Percentiles rank a stretch among this genome's conserved stretches.
Conservation (phyloP, 2,888 invertebrate species). For the Drosophila antonietae region DNA sequence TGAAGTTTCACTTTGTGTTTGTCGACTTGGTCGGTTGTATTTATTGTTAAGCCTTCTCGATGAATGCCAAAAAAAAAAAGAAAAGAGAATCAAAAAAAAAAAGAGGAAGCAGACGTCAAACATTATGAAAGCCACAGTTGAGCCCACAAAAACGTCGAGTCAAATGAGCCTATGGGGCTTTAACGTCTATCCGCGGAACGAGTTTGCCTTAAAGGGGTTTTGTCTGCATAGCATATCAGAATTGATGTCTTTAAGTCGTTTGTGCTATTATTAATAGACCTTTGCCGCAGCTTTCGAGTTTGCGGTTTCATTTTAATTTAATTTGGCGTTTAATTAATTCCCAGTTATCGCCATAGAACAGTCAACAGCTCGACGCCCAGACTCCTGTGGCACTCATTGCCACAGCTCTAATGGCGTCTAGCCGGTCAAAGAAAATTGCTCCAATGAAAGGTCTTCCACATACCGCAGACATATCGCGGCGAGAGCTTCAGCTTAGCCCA, state of each 20-base stretch:
- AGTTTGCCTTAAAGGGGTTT: conserved; percentile 24
- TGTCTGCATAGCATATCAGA: not conserved
- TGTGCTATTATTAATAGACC: conserved; percentile 45
- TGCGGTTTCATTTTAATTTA: conserved; percentile 64
- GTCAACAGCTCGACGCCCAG: conserved; percentile 55
- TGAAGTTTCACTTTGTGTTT: conserved; percentile 32
- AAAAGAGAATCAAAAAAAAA: conserved; percentile 21
- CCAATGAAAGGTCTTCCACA: conserved; percentile 57
- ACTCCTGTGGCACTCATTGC: conserved; percentile 39
- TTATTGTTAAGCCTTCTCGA: conserved; percentile 58
- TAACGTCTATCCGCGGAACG: not conserved
- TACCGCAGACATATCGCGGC: conserved; percentile 67
- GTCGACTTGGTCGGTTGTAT: conserved; percentile 27
- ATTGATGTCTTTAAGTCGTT: conserved; percentile 18
- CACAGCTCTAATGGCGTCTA: conserved; percentile 61
- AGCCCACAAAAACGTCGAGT: conserved; percentile 36
- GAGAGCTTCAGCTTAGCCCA: conserved; percentile 52
- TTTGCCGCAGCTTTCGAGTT: conserved; percentile 27
- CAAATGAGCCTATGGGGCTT: not conserved
- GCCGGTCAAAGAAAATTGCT: conserved; percentile 55
- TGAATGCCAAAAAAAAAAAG: conserved; percentile 28
- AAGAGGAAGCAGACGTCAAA: conserved; percentile 50
- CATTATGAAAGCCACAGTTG: conserved; percentile 9
- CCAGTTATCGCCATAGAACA: conserved; percentile 77
- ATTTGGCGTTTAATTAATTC: conserved; percentile 82